These are phyloP conservation scores for Notechis scutatus DNA, from an alignment of 2,113 vertebrate species.

Conservation along the genomic window DNA sequence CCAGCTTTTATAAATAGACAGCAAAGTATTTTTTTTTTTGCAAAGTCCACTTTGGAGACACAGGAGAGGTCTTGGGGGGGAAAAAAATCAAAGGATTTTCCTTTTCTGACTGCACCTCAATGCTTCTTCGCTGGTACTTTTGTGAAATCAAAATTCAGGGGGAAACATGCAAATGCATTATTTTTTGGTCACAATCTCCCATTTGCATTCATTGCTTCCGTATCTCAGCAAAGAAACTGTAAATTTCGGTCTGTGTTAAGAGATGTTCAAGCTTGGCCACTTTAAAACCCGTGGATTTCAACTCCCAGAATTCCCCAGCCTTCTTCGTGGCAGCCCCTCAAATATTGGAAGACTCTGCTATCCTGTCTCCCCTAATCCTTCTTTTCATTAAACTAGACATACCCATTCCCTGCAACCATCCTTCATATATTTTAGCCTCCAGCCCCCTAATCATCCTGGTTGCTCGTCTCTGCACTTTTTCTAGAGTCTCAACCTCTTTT, in stretches of 20 bases:
- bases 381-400: accelerated
- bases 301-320: neutral
- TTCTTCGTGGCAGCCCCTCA: too few relatives aligned
- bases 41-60: accelerated
- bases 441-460: too few relatives aligned
- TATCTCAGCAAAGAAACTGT: neutral
- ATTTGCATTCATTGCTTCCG: neutral
- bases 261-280: neutral
- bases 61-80: neutral
- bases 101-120: neutral
- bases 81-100: neutral
- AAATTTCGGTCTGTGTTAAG: neutral
- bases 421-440: too few relatives aligned
- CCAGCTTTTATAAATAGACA: neutral
- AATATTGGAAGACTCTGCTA: too few relatives aligned
- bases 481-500: too few relatives aligned
- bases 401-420: too few relatives aligned
- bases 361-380: too few relatives aligned
- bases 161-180: accelerated
- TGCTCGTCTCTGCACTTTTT: too few relatives aligned
- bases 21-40: neutral
- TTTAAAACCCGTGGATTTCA: neutral
- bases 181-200: neutral
- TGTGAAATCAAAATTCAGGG: too few relatives aligned
- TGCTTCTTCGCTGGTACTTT: neutral